Conservation (phyloP, 2,113 vertebrate genomes). For the Ceratotherium simum region DNA sequence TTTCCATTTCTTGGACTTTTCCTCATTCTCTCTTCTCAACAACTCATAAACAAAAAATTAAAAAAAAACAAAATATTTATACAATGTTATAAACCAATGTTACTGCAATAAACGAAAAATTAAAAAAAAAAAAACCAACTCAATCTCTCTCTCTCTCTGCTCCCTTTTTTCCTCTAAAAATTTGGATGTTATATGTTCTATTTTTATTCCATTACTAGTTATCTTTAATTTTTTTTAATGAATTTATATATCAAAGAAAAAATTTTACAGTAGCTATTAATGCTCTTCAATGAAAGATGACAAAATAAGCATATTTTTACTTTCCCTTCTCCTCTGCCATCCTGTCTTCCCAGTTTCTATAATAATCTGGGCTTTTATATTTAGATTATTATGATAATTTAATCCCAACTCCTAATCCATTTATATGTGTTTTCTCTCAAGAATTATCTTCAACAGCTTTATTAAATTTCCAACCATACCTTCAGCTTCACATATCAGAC, state of each 20-base stretch:
- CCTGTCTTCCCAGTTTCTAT: neutral
- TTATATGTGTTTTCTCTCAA: neutral
- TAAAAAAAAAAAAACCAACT: neutral
- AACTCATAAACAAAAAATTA: neutral
- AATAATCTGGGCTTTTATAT: neutral
- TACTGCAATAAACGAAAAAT: too few species aligned
- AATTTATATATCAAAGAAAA: neutral
- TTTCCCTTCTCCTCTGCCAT: neutral
- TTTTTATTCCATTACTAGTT: slow-evolving; percentile 19
- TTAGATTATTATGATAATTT: neutral
- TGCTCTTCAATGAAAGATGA: neutral
- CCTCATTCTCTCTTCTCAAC: neutral
- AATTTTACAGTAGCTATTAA: slow-evolving; percentile 10
- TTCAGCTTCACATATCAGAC: neutral
- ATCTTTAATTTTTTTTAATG: neutral
- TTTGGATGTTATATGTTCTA: neutral
- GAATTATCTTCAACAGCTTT: neutral
- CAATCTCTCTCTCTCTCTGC: neutral
- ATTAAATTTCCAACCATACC: neutral
- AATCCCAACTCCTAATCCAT: neutral
- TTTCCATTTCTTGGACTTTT: slow-evolving; percentile 9
- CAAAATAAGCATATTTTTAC: neutral
- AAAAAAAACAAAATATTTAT: too few species aligned
- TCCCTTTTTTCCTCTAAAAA: neutral
- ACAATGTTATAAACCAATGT: too few species aligned